phyloP scores from a whole-genome alignment of 1,140 invertebrate genomes.

The Drosophila micromelanica region DNA sequence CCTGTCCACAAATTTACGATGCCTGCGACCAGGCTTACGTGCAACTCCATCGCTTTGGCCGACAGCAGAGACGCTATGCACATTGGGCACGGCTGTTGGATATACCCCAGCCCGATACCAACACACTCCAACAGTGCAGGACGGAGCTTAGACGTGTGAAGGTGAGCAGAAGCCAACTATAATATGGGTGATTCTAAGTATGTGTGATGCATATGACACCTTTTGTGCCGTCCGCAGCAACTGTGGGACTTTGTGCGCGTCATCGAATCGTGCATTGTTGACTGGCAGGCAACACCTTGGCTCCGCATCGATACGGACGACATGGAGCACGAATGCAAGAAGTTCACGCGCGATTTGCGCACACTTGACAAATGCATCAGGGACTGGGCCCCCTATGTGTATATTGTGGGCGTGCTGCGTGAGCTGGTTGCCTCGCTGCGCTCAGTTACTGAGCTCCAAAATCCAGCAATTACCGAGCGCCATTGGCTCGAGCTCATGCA shows the following conservation, averaged over 20 bases:
- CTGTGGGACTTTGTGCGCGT: constrained; percentile 94
- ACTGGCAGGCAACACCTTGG: constrained; percentile 95
- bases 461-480: constrained; percentile 93
- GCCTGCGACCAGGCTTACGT: constrained; percentile 88
- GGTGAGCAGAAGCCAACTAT: constrained; percentile 72
- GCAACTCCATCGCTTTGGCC: constrained; percentile 87
- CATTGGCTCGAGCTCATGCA: constrained; percentile 95
- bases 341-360: constrained; percentile 91
- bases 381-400: constrained; percentile 89
- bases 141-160: constrained; percentile 88
- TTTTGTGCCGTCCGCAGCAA: constrained; percentile 84
- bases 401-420: constrained; percentile 88
- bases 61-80: constrained; percentile 87
- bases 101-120: constrained; percentile 90
- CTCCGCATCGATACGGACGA: constrained; percentile 93
- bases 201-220: constrained; percentile 8
- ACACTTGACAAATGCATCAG: constrained; percentile 92
- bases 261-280: constrained; percentile 89
- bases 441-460: constrained; percentile 94
- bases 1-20: constrained; percentile 88
- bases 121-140: constrained; percentile 87
- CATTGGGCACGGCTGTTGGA: constrained; percentile 91
- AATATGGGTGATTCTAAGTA: not conserved
- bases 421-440: constrained; percentile 92
- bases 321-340: constrained; percentile 95